Percentiles rank a stretch among this genome's conserved stretches.
These are phyloP conservation scores for Maconellicoccus hirsutus DNA, from an alignment of 1,140 invertebrate genomes.

Conservation along the genomic window DNA sequence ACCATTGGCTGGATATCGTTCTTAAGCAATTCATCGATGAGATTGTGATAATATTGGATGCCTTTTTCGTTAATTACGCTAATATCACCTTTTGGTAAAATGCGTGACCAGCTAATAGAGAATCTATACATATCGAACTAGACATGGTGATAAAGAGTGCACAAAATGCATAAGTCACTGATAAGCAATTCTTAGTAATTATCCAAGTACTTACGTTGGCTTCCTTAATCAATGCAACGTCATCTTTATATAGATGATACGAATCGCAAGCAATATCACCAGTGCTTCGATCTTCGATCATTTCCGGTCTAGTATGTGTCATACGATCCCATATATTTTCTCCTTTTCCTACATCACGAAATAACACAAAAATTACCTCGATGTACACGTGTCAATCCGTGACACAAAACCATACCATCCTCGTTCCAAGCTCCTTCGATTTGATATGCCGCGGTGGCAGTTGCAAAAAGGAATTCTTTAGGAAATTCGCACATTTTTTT, in stretches of 20 bases:
- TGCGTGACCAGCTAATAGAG: slow-evolving; percentile 54
- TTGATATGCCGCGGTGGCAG: slow-evolving; percentile 47
- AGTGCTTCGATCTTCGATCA: slow-evolving; percentile 42
- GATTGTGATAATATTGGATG: slow-evolving; percentile 50
- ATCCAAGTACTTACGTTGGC: slow-evolving; percentile 36
- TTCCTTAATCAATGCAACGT: slow-evolving; percentile 38
- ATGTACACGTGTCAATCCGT: background rate
- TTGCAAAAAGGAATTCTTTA: slow-evolving; percentile 40
- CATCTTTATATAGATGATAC: slow-evolving; percentile 45
- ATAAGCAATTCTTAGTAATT: no score
- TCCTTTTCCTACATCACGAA: slow-evolving; percentile 34
- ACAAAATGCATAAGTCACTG: no score
- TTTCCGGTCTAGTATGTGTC: slow-evolving; percentile 35
- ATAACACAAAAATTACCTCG: no score
- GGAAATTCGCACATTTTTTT: no score
- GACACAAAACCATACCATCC: slow-evolving; percentile 15
- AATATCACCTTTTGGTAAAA: slow-evolving; percentile 48
- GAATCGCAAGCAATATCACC: slow-evolving; percentile 46
- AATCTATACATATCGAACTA: slow-evolving; percentile 50
- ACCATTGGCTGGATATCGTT: slow-evolving; percentile 43
- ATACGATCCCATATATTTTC: slow-evolving; percentile 34
- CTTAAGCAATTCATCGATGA: slow-evolving; percentile 46
- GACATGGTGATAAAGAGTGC: no score
- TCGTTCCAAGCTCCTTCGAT: slow-evolving; percentile 51
- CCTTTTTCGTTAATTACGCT: slow-evolving; percentile 47